Conservation (phyloP, 1,140 invertebrate genomes). For the Psilanteris sp. region DNA sequence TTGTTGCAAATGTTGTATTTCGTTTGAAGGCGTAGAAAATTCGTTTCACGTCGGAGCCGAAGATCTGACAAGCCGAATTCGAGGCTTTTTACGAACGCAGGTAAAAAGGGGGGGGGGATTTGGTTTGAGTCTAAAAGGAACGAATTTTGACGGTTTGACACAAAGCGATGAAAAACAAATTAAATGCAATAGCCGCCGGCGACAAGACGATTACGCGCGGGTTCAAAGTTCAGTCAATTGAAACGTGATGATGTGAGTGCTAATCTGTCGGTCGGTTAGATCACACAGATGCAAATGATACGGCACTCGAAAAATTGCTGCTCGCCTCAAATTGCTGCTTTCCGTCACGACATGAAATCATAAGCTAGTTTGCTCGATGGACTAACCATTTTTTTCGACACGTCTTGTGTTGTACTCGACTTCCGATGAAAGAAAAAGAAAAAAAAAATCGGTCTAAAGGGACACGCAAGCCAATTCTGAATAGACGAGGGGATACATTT, state of each 20-base stretch:
- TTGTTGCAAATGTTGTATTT: no score
- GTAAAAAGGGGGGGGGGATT: constrained; percentile 1
- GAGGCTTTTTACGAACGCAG: constrained; percentile 1
- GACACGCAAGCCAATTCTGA: no score
- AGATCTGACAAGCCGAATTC: constrained; percentile 17
- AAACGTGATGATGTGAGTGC: constrained; percentile 65
- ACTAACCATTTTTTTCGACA: constrained; percentile 4
- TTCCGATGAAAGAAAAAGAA: background rate
- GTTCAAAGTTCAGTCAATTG: constrained; percentile 73
- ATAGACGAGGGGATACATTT: no score
- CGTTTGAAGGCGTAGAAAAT: no score
- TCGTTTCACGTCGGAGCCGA: no score
- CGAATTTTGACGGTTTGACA: constrained; percentile 21
- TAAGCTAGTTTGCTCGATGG: constrained; percentile 14
- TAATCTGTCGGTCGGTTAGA: constrained; percentile 51
- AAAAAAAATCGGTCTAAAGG: no score
- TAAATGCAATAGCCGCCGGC: constrained; percentile 40
- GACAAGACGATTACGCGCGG: constrained; percentile 68
- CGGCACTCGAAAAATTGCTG: constrained; percentile 13
- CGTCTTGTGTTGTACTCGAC: background rate
- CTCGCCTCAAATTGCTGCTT: constrained; percentile 23
- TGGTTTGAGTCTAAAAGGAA: background rate
- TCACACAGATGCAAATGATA: constrained; percentile 50
- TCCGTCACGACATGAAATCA: constrained; percentile 18
- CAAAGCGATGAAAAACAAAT: constrained; percentile 53